A percentile compares a stretch with the other conserved stretches of the same genome.
Conservation (phyloP, 2,113 vertebrate genomes). For the Nycticebus coucang region DNA sequence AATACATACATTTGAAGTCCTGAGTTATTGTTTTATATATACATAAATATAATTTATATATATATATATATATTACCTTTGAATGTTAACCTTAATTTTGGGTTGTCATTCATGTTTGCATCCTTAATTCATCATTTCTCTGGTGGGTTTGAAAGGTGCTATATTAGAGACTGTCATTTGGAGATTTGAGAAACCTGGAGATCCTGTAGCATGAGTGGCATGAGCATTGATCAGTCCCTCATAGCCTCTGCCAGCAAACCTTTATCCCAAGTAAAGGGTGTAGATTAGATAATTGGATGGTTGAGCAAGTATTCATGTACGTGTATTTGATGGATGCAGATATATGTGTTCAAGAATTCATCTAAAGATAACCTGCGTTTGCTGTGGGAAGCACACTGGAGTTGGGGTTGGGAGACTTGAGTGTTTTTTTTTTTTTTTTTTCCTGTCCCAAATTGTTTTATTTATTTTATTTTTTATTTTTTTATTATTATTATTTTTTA, state of each 20-base stretch:
- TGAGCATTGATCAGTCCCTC: slow-evolving; percentile 42
- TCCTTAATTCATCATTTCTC: slow-evolving; percentile 51
- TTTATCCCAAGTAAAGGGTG: slow-evolving; percentile 52
- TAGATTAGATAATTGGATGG: slow-evolving; percentile 69
- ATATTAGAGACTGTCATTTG: slow-evolving; percentile 61
- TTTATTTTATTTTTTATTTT: too few species aligned
- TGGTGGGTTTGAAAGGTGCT: slow-evolving; percentile 55
- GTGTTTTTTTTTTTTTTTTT: too few species aligned
- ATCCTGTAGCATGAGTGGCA: slow-evolving; percentile 60
- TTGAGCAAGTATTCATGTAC: slow-evolving; percentile 61
- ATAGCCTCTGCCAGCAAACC: slow-evolving; percentile 51
- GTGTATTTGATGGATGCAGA: slow-evolving; percentile 61
- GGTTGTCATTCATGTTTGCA: slow-evolving; percentile 62
- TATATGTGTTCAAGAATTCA: slow-evolving; percentile 66
- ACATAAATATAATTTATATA: not conserved
- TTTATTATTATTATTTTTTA: too few species aligned
- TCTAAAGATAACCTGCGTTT: slow-evolving; percentile 37
- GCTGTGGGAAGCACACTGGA: not conserved
- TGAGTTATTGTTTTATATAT: slow-evolving; percentile 61
- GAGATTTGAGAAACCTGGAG: slow-evolving; percentile 43
- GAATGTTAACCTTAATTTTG: slow-evolving; percentile 72
- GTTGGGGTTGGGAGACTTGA: not conserved
- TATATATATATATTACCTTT: slow-evolving; percentile 50
- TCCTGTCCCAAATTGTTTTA: too few species aligned
- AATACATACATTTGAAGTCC: slow-evolving; percentile 48